phyloP scores from a whole-genome alignment of 2,113 vertebrate genomes.

The Bubo scandiacus region DNA sequence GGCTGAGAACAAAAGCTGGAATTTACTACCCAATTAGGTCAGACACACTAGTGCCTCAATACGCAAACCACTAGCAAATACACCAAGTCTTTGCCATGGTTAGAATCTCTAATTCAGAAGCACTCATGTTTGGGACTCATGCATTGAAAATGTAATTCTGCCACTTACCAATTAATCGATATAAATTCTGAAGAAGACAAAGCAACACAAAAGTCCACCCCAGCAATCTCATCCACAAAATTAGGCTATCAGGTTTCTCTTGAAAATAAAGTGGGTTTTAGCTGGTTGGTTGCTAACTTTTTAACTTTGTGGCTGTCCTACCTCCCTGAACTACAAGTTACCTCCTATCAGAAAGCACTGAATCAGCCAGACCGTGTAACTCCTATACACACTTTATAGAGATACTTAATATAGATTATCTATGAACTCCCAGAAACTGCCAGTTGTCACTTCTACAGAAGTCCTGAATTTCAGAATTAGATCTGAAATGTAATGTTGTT shows the following conservation, averaged over 20 bases:
- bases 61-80: conserved; percentile 8
- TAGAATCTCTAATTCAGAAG: conserved; percentile 3
- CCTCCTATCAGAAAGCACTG: not conserved
- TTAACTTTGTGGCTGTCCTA: not conserved
- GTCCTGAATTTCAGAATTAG: not conserved
- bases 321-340: not conserved
- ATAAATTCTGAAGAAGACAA: not conserved
- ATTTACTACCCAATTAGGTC: conserved; percentile 11
- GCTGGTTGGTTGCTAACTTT: not conserved
- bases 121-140: not conserved
- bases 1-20: conserved; percentile 16
- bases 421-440: not conserved
- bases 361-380: not conserved
- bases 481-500: not conserved
- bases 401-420: not conserved
- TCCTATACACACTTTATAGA: not conserved
- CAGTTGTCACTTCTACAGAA: not conserved
- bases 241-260: not conserved
- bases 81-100: not conserved
- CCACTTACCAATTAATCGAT: not conserved
- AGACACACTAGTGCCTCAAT: not conserved
- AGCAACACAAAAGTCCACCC: not conserved
- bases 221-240: not conserved
- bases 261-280: not conserved
- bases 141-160: not conserved